Base-by-base conservation (phyloP, 37 sponge, comb jelly and placozoan genomes). In the Diacarnus erythraeanus region DNA sequence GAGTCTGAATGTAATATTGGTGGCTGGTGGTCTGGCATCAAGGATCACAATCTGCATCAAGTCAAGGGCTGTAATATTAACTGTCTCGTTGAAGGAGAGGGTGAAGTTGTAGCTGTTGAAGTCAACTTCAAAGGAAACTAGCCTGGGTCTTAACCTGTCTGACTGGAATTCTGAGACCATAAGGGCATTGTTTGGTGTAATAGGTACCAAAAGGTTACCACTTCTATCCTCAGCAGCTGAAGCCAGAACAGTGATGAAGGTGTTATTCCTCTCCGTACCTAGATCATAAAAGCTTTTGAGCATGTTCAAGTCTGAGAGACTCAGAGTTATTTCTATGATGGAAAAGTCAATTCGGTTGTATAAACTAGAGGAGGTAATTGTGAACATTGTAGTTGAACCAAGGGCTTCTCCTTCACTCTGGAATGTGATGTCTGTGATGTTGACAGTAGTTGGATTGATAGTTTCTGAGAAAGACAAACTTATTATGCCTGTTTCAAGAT, bases 61-160 rank as follows among this genome's bases (percentile, higher is more conserved):
- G 57, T 87, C 72, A 33, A 96, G 68, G 38, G 79, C 82, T 71
- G 88, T 87, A 25, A 90, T 84, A 79, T 96, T 90, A 0, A 96
- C 80, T 1, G 94, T 93, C 59, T 96, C 93, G 25, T 88, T 84
- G 86, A 96, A 96, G 38, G 81, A 89, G 21, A 96, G 86, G n/a
- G 87, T 87, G 37, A 96, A 23, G 22, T 65, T 87, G 17, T 47
- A 75, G 40, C 85, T 42, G 21, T 71, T 90, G 75, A 96, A 86
- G 57, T 93, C 90, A 38, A 93, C 85, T 23, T 83, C 20, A 36
- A 90, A 96, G 12, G 76, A 58, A 8, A 72, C 66, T 30, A 96
- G 91, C 30, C 26, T 35, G 31, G 97, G 97, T 42, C 40, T 38
- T 29, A 69, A 90, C 29, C 34, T 75, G 42, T 96, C 97, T 57